Evolutionary conservation across 1,140 invertebrate species (phyloP).

Genomic region (Drosophila lowei): DNA sequence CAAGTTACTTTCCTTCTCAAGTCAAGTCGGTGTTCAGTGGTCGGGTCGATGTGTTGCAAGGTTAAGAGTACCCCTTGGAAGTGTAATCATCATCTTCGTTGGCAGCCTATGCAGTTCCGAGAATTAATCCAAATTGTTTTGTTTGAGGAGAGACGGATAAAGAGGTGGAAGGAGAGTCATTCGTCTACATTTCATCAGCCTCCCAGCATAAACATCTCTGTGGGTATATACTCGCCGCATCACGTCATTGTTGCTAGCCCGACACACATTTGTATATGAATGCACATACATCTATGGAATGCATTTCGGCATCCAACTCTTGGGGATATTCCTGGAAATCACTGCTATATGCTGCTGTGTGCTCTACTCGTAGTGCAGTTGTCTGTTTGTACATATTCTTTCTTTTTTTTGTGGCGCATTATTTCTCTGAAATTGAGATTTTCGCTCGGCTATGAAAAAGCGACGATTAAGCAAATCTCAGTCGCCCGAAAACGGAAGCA

Average conservation of each 20-base stretch:
- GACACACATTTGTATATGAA: constrained; percentile 5
- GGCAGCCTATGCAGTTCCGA: constrained; percentile 43
- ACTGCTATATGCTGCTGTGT: not conserved
- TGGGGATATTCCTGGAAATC: constrained; percentile 44
- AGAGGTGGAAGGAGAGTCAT: not conserved
- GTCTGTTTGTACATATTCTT: not conserved
- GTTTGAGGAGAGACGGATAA: not conserved
- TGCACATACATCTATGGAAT: constrained; percentile 36
- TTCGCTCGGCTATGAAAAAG: constrained; percentile 14
- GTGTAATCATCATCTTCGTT: constrained; percentile 18
- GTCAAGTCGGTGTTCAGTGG: not conserved
- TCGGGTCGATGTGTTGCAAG: constrained; percentile 22
- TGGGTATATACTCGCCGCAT: constrained; percentile 45
- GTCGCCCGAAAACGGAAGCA: constrained; percentile 62
- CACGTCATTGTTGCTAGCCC: constrained; percentile 69
- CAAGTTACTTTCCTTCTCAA: not conserved
- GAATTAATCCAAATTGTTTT: constrained; percentile 49
- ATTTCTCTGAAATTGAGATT: constrained; percentile 1
- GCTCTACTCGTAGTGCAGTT: not conserved
- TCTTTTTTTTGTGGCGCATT: constrained; percentile 14
- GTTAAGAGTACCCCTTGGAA: constrained; percentile 22
- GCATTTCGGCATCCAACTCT: constrained; percentile 37
- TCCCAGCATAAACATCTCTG: constrained; percentile 22
- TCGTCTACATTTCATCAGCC: constrained; percentile 19
- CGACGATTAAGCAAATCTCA: constrained; percentile 68